These are phyloP conservation scores for Darevskia mixta DNA, from an alignment of 2,797 vertebrate species.

Conservation along the genomic window DNA sequence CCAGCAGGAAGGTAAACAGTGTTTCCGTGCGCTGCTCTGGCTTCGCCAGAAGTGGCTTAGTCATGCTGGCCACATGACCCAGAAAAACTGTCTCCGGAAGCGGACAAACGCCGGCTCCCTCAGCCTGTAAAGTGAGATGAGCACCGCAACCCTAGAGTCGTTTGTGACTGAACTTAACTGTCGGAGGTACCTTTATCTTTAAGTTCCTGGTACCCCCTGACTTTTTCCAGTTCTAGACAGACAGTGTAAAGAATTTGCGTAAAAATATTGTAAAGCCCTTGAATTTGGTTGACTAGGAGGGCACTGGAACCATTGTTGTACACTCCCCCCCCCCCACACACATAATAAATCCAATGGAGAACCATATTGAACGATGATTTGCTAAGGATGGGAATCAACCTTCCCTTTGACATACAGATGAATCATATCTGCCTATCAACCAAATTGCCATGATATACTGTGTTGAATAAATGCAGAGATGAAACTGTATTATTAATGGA, in stretches of 20 bases:
- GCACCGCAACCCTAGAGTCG: too few species aligned
- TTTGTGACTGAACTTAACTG: too few species aligned
- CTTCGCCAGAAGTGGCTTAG: too few species aligned
- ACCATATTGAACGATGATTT: background rate
- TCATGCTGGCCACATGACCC: too few species aligned
- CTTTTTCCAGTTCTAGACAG: background rate
- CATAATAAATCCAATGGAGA: background rate
- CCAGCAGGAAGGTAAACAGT: fast-evolving
- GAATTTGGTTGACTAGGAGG: background rate
- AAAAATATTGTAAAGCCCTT: too few species aligned
- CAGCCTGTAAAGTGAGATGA: too few species aligned
- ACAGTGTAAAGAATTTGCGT: background rate
- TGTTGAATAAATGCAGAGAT: background rate
- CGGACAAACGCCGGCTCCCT: fast-evolving
- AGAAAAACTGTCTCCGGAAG: too few species aligned
- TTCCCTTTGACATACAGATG: background rate
- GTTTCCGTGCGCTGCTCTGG: too few species aligned
- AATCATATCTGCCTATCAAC: background rate
- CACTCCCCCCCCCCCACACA: too few species aligned
- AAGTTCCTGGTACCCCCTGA: background rate
- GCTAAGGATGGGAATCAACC: background rate
- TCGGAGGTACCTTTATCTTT: too few species aligned
- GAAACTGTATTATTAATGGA: background rate
- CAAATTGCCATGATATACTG: background rate
- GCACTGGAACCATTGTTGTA: background rate